These are phyloP conservation scores for Rhinogobius similis DNA, from an alignment of 2,113 vertebrate genomes.

Conservation along the genomic window DNA sequence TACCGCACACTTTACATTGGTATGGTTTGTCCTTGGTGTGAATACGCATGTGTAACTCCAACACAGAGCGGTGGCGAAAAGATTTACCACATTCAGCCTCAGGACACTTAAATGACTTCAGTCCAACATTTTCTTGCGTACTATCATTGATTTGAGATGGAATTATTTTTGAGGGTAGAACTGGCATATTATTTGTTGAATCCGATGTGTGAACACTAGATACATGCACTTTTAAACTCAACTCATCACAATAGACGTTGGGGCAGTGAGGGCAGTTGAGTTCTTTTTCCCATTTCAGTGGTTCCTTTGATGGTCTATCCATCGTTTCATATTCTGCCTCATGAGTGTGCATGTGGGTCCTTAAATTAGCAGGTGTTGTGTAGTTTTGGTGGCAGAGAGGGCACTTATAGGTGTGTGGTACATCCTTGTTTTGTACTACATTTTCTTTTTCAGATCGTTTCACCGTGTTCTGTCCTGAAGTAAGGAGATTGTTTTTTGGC, in stretches of 20 bases:
- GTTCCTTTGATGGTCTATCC: slow-evolving; percentile 45
- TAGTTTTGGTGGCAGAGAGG: slow-evolving; percentile 73
- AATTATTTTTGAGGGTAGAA: slow-evolving; percentile 16
- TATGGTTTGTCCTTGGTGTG: slow-evolving; percentile 80
- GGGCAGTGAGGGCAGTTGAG: slow-evolving; percentile 73
- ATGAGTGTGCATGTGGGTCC: slow-evolving; percentile 77
- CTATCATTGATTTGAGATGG: slow-evolving; percentile 43
- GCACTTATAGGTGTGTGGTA: slow-evolving; percentile 65
- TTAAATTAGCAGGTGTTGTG: slow-evolving; percentile 61
- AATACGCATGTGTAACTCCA: slow-evolving; percentile 81
- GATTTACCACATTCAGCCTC: slow-evolving; percentile 71
- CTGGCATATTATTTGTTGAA: slow-evolving; percentile 34
- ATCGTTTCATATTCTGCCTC: slow-evolving; percentile 71
- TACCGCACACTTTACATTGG: slow-evolving; percentile 78
- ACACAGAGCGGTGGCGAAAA: slow-evolving; percentile 79
- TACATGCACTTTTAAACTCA: slow-evolving; percentile 66
- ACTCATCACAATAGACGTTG: slow-evolving; percentile 62
- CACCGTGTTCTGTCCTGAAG: slow-evolving; percentile 26
- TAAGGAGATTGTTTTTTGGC: slow-evolving; percentile 28
- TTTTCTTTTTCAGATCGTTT: slow-evolving; percentile 64
- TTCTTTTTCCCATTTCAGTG: slow-evolving; percentile 56
- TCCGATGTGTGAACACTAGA: slow-evolving; percentile 62
- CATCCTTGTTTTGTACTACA: slow-evolving; percentile 44
- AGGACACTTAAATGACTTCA: slow-evolving; percentile 70
- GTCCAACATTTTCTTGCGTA: slow-evolving; percentile 37